Evolutionary conservation across 2,797 vertebrate genomes (phyloP), one percentile per base, ranked within the genome.

Genomic region (Acanthurus lineatus): DNA sequence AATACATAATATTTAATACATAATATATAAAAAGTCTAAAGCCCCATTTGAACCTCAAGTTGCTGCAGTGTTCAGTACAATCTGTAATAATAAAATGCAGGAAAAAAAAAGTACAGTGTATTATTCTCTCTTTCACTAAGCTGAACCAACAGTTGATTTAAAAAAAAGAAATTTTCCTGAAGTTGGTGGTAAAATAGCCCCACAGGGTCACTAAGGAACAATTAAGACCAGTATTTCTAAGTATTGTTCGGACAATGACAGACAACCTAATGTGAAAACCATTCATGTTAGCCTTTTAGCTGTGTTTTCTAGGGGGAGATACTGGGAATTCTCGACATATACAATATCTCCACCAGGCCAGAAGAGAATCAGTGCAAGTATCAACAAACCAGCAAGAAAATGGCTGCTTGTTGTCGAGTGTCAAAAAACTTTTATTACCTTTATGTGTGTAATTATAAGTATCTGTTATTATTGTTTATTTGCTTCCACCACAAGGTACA

Each of bases 311-410:
- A 54, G 52, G 25, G 8, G 52, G 12, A 54, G 53, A 56, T 57
- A 35, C 16, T 57, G 9, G 6, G 32, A 35, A 35, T 35, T 16
- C 19, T 17, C 20, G 9, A 10, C 9, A 9, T 3, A 3, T 48
- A 48, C 47, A 48, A 19, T 17, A 48, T 51, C n/a, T 20, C n/a
- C 11, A 11, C 51, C n/a, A 20, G n/a, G n/a, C 9, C n/a, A 52
- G 49, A 11, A 51, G 10, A 51, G 20, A 51, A 6, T 9, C 3
- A 25, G 48, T 7, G 10, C 5, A 54, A 57, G 22, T 45, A 44
- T 44, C 38, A 53, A 67, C 38, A 53, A 67, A 67, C 15, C 51
- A 44, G 6, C 40, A 11, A 9, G 11, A 66, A 66, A 53, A 65
- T 10, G 17, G 6, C 4, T 40, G 51, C 20, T 67, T 67, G 2